phyloP scores from a whole-genome alignment of 2,797 vertebrate species.

The Thaleichthys pacificus region DNA sequence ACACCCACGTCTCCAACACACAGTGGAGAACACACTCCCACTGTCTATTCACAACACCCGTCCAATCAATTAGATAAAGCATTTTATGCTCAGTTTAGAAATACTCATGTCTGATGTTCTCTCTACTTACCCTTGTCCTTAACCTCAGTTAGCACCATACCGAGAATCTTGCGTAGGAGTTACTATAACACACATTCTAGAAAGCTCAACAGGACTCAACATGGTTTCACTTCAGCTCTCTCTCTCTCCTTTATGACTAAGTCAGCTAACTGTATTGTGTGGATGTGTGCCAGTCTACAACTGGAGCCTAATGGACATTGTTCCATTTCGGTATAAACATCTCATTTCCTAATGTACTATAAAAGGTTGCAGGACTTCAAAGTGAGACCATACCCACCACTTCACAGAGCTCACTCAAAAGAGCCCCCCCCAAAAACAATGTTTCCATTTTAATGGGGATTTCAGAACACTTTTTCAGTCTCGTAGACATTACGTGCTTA shows the following conservation, averaged over 20 bases:
- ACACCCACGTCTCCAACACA: neutral
- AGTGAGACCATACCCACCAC: neutral
- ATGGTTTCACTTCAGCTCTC: conserved; percentile 2
- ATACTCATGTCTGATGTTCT: neutral
- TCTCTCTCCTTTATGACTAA: conserved; percentile 1
- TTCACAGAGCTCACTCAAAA: conserved; percentile 17
- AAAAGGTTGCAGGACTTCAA: conserved; percentile 16
- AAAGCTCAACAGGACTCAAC: neutral
- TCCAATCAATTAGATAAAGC: neutral
- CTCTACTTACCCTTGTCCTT: neutral
- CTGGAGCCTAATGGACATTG: conserved; percentile 16
- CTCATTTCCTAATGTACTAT: conserved; percentile 27
- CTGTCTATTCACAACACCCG: neutral
- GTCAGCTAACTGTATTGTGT: neutral
- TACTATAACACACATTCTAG: conserved; percentile 1
- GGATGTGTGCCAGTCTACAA: conserved; percentile 12
- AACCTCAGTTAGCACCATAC: conserved; percentile 12
- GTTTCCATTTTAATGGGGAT: conserved; percentile 22
- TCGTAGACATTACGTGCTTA: conserved; percentile 26
- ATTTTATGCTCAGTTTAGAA: conserved; percentile 5
- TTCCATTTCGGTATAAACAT: conserved; percentile 31
- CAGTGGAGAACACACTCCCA: neutral
- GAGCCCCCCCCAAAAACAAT: conserved; percentile 18
- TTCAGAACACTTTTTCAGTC: conserved; percentile 16
- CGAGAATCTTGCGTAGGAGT: neutral